A percentile compares a stretch with the other conserved stretches of the same genome.
Conservation (phyloP, 2,113 vertebrate genomes). For the Apeltes quadracus region DNA sequence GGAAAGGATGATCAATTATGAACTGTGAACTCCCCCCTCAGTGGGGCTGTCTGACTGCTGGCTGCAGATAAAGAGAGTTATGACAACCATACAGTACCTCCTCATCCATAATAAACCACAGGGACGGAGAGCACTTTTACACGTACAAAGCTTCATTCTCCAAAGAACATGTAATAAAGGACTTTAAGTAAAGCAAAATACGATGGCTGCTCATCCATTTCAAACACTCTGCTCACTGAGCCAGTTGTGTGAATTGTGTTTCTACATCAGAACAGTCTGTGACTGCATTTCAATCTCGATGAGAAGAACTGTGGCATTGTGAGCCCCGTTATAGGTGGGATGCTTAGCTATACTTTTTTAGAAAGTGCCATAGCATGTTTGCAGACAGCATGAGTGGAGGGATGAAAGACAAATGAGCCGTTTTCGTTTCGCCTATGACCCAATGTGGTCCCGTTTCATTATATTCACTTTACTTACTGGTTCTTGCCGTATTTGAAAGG, state of each 20-base stretch:
- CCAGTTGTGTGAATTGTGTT: slow-evolving; percentile 20
- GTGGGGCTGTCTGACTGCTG: slow-evolving; percentile 73
- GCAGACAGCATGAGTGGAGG: neutral
- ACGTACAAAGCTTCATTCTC: slow-evolving; percentile 56
- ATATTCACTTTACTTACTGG: neutral
- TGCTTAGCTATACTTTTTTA: neutral
- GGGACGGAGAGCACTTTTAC: slow-evolving; percentile 57
- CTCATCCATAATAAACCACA: slow-evolving; percentile 75
- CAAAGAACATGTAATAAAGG: slow-evolving; percentile 44
- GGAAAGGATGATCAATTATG: slow-evolving; percentile 78
- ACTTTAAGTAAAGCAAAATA: slow-evolving; percentile 53
- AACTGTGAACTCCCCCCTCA: slow-evolving; percentile 74
- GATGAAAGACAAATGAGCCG: neutral
- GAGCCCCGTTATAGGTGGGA: neutral
- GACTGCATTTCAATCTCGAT: slow-evolving; percentile 18
- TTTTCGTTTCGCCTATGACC: neutral
- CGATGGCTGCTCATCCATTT: slow-evolving; percentile 51
- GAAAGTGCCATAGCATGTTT: neutral
- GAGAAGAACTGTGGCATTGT: neutral
- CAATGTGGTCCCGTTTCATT: neutral
- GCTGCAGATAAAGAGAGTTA: slow-evolving; percentile 77
- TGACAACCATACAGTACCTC: slow-evolving; percentile 72
- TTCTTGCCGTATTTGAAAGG: neutral
- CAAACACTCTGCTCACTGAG: slow-evolving; percentile 33
- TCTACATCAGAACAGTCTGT: slow-evolving; percentile 20